Conservation (phyloP, 1,140 invertebrate genomes). For the Solenopsis fugax region DNA sequence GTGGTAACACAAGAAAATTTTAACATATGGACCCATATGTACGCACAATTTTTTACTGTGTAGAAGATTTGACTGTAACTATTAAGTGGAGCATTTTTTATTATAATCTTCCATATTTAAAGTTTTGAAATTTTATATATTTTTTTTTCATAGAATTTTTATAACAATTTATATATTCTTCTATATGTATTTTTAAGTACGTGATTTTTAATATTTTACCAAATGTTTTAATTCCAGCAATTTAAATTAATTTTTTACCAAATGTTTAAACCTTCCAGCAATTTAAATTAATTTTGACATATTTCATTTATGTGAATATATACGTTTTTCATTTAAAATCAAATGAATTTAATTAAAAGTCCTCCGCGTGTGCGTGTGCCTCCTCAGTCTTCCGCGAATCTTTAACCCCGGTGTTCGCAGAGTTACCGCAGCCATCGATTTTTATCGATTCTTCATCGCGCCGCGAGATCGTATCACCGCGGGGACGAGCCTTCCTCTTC, state of each 20-base stretch:
- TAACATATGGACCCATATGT: too few relatives aligned
- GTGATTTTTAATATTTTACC: not conserved
- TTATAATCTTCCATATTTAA: not conserved
- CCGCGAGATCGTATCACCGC: conserved; percentile 55
- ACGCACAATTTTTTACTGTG: too few relatives aligned
- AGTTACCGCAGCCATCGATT: conserved; percentile 19
- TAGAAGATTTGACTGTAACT: not conserved
- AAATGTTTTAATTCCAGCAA: not conserved
- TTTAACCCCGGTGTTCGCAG: not conserved
- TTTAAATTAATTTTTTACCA: not conserved
- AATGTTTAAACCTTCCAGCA: not conserved
- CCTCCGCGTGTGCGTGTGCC: not conserved
- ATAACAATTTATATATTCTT: not conserved
- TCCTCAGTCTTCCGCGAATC: not conserved
- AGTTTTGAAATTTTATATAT: too few relatives aligned
- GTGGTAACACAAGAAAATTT: too few relatives aligned
- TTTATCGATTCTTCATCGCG: conserved; percentile 29
- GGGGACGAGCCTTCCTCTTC: not conserved
- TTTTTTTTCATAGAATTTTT: not conserved
- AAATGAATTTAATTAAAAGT: conserved; percentile 1
- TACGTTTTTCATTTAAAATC: not conserved
- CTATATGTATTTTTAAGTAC: not conserved
- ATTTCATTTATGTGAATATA: not conserved
- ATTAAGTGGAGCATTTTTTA: not conserved
- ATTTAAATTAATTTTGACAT: not conserved